Percentiles rank a stretch among this genome's conserved stretches.
phyloP scores from a whole-genome alignment of 2,113 vertebrate genomes.

The Apodemus speciosus region DNA sequence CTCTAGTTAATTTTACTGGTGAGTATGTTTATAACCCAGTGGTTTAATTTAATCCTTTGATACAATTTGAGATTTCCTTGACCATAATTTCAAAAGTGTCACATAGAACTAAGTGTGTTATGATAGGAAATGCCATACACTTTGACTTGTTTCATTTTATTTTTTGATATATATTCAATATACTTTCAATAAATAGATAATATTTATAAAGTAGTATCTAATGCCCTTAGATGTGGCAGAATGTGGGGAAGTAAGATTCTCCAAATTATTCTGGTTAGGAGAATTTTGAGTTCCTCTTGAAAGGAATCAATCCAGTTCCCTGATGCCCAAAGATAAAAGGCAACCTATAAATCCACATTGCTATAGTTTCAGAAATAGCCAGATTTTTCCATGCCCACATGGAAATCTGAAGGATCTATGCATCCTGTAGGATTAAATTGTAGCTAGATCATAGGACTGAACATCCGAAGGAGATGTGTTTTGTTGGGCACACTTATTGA shows the following conservation, averaged over 20 bases:
- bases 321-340: not conserved
- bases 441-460: not conserved
- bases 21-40: not conserved
- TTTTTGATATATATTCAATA: not conserved
- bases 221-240: not conserved
- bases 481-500: not conserved
- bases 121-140: not conserved
- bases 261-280: not conserved
- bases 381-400: not conserved
- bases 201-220: not conserved
- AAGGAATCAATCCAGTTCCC: not conserved
- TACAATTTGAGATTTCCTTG: not conserved
- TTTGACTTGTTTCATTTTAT: not conserved
- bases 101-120: not conserved
- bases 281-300: not conserved
- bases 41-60: not conserved
- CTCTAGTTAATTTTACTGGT: not conserved
- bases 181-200: not conserved
- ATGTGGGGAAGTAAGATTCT: not conserved
- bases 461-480: not conserved
- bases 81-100: constrained; percentile 6
- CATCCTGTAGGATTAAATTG: not conserved
- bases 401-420: not conserved
- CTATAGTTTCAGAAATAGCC: not conserved
- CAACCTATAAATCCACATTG: not conserved